A percentile compares a stretch with the other conserved stretches of the same genome.
These are phyloP conservation scores for Chironomus riparius DNA, from an alignment of 2,888 invertebrate species.

Conservation along the genomic window DNA sequence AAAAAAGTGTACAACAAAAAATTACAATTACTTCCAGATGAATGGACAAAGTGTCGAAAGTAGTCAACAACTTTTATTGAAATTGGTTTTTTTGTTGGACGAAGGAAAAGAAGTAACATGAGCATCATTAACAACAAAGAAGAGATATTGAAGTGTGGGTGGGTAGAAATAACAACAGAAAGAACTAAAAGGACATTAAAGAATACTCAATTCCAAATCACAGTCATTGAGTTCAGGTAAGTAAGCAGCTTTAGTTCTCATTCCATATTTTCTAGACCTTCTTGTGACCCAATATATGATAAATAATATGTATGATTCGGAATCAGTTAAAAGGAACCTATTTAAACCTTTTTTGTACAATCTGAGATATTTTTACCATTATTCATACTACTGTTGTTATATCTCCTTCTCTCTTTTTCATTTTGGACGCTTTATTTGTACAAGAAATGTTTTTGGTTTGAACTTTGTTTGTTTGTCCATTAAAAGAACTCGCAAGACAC, in stretches of 20 bases:
- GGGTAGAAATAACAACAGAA: neutral
- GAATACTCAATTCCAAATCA: neutral
- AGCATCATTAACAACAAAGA: neutral
- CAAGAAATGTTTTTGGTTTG: too few species aligned
- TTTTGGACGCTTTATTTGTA: too few species aligned
- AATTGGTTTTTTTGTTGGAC: too few species aligned
- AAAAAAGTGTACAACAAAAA: too few species aligned
- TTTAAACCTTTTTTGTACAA: slow-evolving; percentile 14
- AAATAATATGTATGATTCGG: slow-evolving; percentile 14
- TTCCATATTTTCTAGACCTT: neutral
- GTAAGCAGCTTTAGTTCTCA: neutral
- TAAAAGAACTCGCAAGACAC: too few species aligned
- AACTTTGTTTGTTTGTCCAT: too few species aligned
- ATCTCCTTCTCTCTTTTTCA: neutral
- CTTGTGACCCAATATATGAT: neutral
- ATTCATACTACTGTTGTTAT: neutral
- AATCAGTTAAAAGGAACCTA: slow-evolving; percentile 14
- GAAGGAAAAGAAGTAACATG: neutral
- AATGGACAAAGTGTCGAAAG: too few species aligned
- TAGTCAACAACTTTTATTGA: too few species aligned
- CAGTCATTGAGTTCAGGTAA: neutral
- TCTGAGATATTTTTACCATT: slow-evolving; percentile 1
- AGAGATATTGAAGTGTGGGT: neutral
- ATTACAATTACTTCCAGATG: too few species aligned
- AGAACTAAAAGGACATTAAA: neutral